Base-by-base conservation (phyloP, 2,797 vertebrate species). In the Euthynnus affinis region DNA sequence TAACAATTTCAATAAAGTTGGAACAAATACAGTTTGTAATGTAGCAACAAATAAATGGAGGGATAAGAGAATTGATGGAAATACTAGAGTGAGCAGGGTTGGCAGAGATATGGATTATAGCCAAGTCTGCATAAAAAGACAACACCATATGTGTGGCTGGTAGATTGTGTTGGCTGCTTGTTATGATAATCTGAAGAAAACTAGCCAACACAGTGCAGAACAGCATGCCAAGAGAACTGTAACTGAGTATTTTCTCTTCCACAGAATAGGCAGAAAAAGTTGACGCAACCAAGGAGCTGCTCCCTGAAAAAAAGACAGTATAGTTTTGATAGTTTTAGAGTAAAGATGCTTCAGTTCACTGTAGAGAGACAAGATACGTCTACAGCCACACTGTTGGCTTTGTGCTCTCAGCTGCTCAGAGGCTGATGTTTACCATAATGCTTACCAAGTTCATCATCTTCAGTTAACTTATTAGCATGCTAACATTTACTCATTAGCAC, bases 181-280 rank as follows among this genome's bases (percentile, higher is more conserved):
- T 68, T 86, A 71, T 61, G 52, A 76, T 80, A 37, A 42, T 51
- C 20, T 37, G 20, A 60, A 2, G 9, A 52, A 64, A 75, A 18
- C 22, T 2, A 44, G 46, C 9, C 12, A 74, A 63, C 52, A 25
- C 58, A 34, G 61, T 25, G 12, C 5, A 23, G 49, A 3, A 27
- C 22, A 46, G 29, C 15, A 12, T 27, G 48, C 46, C 51, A 51
- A 64, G 40, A 67, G 48, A 64, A 20, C 34, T 66, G 46, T 40
- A 49, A 40, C 23, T 23, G 57, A 61, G 51, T n/a, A 20, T 66
- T 42, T 53, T 12, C 29, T 12, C 57, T 71, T 56, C 9, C 8
- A 9, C 13, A 25, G 23, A 73, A 70, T 14, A 37, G 32, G 1
- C 76, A 53, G 32, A 12, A 23, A 29, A 9, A 44, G 25, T 14